Conservation (phyloP, 2,797 vertebrate species). For the Anguilla marmorata region DNA sequence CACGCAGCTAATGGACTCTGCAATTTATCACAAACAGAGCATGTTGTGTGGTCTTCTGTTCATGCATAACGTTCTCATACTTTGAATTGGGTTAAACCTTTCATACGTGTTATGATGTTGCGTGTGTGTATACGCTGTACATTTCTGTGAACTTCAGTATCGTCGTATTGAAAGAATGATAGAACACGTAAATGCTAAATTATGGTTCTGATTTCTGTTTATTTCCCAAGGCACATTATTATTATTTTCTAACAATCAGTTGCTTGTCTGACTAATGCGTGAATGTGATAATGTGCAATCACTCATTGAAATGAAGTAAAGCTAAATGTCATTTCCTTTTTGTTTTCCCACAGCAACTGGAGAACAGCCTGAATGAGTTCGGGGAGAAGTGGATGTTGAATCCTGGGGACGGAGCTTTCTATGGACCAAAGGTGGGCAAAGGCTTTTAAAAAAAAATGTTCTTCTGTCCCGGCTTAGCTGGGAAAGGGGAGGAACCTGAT, state of each 20-base stretch:
- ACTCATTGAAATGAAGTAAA: neutral
- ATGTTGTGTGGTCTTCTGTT: too few relatives aligned
- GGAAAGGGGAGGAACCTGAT: neutral
- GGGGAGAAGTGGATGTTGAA: constrained; percentile 95
- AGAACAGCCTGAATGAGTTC: constrained; percentile 93
- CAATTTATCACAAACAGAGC: neutral
- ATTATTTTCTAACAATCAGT: neutral
- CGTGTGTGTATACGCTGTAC: too few relatives aligned
- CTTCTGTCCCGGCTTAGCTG: neutral
- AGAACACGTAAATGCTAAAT: too few relatives aligned
- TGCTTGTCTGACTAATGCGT: neutral
- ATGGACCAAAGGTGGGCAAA: constrained; percentile 90
- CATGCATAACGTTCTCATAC: too few relatives aligned
- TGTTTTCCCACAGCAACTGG: constrained; percentile 84
- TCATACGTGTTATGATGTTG: too few relatives aligned
- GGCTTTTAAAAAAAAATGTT: neutral
- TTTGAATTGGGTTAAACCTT: too few relatives aligned
- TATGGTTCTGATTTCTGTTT: neutral
- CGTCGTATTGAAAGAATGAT: too few relatives aligned
- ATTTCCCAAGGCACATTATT: neutral
- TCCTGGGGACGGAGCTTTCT: constrained; percentile 96
- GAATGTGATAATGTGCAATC: neutral
- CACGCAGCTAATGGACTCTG: neutral
- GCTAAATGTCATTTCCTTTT: neutral
- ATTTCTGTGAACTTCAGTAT: too few relatives aligned